These are phyloP conservation scores for Corbicula japonica DNA, from an alignment of 2,888 invertebrate genomes.

Conservation along the genomic window DNA sequence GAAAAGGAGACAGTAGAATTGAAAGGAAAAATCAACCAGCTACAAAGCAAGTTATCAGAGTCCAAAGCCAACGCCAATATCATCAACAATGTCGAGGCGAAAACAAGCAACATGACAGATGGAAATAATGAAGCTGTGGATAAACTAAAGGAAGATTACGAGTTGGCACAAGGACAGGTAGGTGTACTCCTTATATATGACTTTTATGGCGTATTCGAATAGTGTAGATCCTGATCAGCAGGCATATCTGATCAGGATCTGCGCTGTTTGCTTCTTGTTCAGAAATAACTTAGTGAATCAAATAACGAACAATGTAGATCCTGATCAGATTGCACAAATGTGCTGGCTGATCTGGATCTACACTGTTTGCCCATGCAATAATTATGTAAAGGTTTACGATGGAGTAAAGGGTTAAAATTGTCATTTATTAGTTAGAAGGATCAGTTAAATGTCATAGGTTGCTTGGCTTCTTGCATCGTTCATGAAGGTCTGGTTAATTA, in stretches of 20 bases:
- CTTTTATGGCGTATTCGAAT: neutral
- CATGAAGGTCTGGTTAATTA: too few species aligned
- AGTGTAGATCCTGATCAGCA: too few species aligned
- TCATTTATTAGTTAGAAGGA: too few species aligned
- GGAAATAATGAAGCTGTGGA: conserved; percentile 61
- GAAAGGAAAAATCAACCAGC: conserved; percentile 71
- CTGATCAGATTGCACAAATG: neutral
- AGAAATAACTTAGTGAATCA: neutral
- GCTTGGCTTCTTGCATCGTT: too few species aligned
- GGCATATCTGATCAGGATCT: too few species aligned
- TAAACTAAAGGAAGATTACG: conserved; percentile 76
- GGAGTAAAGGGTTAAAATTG: too few species aligned
- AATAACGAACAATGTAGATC: neutral
- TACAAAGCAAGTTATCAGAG: conserved; percentile 76
- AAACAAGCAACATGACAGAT: conserved; percentile 21
- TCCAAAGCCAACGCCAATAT: conserved; percentile 71
- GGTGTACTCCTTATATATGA: neutral
- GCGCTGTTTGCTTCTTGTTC: neutral
- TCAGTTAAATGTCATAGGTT: too few species aligned
- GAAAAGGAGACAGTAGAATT: conserved; percentile 76
- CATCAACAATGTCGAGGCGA: conserved; percentile 44
- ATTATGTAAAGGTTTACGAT: too few species aligned
- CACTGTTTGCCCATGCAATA: too few species aligned
- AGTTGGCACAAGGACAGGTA: conserved; percentile 81
- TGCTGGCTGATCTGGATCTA: neutral